A percentile compares a stretch with the other conserved stretches of the same genome.
Conservation (phyloP, 2,113 vertebrate species). For the Otocyon megalotis region DNA sequence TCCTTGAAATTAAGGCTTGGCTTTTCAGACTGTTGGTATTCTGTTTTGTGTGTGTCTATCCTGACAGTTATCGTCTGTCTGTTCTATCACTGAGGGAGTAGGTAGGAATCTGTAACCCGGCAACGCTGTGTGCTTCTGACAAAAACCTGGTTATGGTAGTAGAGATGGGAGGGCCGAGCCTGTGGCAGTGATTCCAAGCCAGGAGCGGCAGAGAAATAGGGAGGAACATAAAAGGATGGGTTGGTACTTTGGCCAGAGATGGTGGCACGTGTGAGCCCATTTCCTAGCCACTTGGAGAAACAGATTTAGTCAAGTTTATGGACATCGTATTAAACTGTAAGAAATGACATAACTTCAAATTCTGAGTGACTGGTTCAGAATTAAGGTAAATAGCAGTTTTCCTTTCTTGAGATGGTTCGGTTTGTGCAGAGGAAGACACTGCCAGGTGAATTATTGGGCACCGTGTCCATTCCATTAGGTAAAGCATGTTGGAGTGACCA, state of each 20-base stretch:
- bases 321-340: neutral
- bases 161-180: conserved; percentile 62
- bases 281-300: neutral
- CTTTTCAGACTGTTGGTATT: neutral
- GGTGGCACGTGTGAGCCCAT: fast-evolving
- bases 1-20: neutral
- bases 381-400: fast-evolving
- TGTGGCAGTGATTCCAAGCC: conserved; percentile 61
- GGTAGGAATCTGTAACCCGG: conserved; percentile 74
- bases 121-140: conserved; percentile 69
- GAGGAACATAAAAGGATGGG: neutral
- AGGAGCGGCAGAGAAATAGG: neutral
- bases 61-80: neutral
- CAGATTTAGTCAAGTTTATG: neutral
- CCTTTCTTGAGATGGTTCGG: neutral
- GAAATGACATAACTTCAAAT: neutral
- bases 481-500: fast-evolving
- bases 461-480: fast-evolving
- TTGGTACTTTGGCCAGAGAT: neutral
- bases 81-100: conserved; percentile 60
- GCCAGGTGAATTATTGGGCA: fast-evolving
- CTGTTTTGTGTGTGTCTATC: neutral
- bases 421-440: neutral
- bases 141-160: conserved; percentile 65
- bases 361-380: neutral